Base-by-base conservation (phyloP, 2,113 vertebrate genomes). In the Ictidomys tridecemlineatus region DNA sequence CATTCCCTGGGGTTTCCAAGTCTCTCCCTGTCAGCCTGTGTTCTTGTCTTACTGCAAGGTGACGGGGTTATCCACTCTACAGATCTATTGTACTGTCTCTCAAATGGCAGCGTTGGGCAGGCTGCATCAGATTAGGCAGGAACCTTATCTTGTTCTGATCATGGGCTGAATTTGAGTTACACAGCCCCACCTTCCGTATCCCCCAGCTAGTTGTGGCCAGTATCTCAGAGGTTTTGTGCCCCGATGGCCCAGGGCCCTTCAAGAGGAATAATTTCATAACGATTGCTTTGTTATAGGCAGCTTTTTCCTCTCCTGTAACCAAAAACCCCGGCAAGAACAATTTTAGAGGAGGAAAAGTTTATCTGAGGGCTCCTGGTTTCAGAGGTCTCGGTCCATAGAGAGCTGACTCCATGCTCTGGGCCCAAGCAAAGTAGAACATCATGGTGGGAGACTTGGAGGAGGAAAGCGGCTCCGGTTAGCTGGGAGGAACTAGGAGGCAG, bases 1-100 rank as follows among this genome's bases (percentile, higher is more conserved):
- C 1, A 2, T 9, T 73, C 18, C 20, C n/a, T 42, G 18, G 16
- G 70, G 8, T 65, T 94, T 53, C 42, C 26, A 48, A 32, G n/a
- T 53, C 5, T 53, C 5, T 82, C 42, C 3, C 2, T 70, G 22
- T 4, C 53, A 74, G 34, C 42, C 69, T 61, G 42, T 20, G 26
- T 93, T 85, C 67, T 86, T 32, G 79, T 76, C n/a, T 96, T 26
- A 53, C n/a, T 48, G 89, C 12, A 89, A 94, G 58, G 16, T 45
- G 8, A 78, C 79, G 10, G 28, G 3, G n/a, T 3, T 84, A 32
- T 39, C 14, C 93, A 1, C 8, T 85, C 76, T 85, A 0, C 39
- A 39, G 45, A 26, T 61, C 16, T 65, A 78, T 85, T 67, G 69
- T 74, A 67, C 22, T 76, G 1, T 18, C 56, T 89, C 48, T 94